Percentiles rank a stretch among this genome's conserved stretches.
phyloP scores from a whole-genome alignment of 2,888 invertebrate genomes.

The Ochropacha duplaris region DNA sequence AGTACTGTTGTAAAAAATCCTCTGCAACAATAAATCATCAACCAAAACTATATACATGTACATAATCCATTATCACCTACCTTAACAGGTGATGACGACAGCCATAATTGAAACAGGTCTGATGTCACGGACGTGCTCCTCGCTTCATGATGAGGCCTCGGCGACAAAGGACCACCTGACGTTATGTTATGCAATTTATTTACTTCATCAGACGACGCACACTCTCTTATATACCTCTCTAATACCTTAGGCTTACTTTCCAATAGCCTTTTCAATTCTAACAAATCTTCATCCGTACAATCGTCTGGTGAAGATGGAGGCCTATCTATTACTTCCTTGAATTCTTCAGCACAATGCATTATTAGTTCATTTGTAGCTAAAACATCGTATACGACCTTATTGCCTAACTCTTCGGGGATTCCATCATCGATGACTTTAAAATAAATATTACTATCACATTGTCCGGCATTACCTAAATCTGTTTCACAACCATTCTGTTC shows the following conservation, averaged over 20 bases:
- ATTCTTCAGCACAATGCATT: conserved; percentile 63
- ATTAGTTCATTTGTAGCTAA: conserved; percentile 61
- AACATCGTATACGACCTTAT: conserved; percentile 69
- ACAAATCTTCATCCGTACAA: conserved; percentile 69
- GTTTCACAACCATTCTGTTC: conserved; percentile 78
- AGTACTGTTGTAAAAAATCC: too few relatives aligned
- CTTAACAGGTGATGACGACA: conserved; percentile 90
- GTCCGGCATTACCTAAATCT: conserved; percentile 49
- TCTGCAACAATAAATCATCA: too few relatives aligned
- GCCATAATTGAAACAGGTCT: conserved; percentile 93
- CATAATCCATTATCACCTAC: conserved; percentile 66
- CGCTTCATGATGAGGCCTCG: conserved; percentile 75
- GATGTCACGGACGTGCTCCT: conserved; percentile 90
- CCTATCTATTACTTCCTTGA: conserved; percentile 67
- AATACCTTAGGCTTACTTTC: conserved; percentile 85
- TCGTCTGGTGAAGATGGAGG: conserved; percentile 69
- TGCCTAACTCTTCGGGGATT: conserved; percentile 67
- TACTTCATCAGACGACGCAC: conserved; percentile 86
- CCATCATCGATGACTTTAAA: conserved; percentile 51
- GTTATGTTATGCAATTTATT: conserved; percentile 83
- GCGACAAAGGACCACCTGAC: conserved; percentile 76
- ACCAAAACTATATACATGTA: too few relatives aligned
- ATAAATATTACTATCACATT: conserved; percentile 63
- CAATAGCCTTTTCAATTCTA: conserved; percentile 63
- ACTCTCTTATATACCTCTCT: conserved; percentile 90